phyloP scores from a whole-genome alignment of 1,140 invertebrate species.

The Paracyclopina nana region DNA sequence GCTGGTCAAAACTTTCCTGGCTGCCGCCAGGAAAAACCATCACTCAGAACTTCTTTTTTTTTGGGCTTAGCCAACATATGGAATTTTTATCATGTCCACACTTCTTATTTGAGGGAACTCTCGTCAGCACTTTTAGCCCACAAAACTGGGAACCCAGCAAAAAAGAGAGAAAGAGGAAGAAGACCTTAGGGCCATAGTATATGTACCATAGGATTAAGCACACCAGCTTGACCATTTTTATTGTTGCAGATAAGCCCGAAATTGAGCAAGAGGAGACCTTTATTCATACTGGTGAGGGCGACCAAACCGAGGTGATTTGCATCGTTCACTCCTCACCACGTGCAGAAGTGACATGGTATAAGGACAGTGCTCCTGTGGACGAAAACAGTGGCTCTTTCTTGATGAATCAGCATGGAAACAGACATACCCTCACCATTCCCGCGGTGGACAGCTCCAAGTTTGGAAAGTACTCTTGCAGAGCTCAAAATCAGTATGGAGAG shows the following conservation, averaged over 20 bases:
- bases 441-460: background rate
- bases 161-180: too few species aligned
- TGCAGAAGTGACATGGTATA: constrained; percentile 1
- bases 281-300: constrained; percentile 10
- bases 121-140: too few species aligned
- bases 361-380: background rate
- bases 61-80: too few species aligned
- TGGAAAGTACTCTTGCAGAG: background rate
- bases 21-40: too few species aligned
- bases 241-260: constrained; percentile 6
- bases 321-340: constrained; percentile 5
- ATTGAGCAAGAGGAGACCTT: constrained; percentile 15
- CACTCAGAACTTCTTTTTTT: too few species aligned
- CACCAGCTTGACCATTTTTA: too few species aligned
- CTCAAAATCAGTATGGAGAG: background rate
- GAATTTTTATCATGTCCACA: too few species aligned
- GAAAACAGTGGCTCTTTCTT: background rate
- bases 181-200: too few species aligned
- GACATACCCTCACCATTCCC: background rate
- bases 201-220: too few species aligned
- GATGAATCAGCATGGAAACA: background rate
- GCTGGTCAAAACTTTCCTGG: too few species aligned
- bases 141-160: too few species aligned
- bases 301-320: constrained; percentile 8
- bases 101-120: too few species aligned